Conservation (phyloP, 2,888 invertebrate species). For the Myopa testacea region DNA sequence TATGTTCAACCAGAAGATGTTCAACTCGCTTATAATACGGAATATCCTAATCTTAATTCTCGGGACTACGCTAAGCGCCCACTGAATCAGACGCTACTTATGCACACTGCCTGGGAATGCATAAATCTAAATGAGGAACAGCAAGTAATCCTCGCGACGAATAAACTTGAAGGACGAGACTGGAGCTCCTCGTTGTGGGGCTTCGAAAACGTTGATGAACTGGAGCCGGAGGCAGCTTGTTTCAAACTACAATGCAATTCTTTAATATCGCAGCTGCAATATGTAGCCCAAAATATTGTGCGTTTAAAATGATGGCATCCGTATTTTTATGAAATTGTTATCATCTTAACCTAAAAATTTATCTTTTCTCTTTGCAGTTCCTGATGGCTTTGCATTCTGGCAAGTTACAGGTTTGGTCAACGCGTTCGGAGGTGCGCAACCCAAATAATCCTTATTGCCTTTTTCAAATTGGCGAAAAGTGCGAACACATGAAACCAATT, state of each 20-base stretch:
- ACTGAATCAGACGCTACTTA: slow-evolving; percentile 57
- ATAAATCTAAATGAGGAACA: slow-evolving; percentile 55
- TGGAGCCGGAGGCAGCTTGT: slow-evolving; percentile 51
- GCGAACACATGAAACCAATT: slow-evolving; percentile 61
- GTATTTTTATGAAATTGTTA: background rate
- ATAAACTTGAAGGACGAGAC: slow-evolving; percentile 59
- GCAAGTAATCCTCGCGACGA: slow-evolving; percentile 59
- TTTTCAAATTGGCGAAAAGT: slow-evolving; percentile 60
- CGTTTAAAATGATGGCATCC: slow-evolving; percentile 39
- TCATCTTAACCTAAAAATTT: background rate
- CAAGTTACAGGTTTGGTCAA: slow-evolving; percentile 65
- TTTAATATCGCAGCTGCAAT: slow-evolving; percentile 60
- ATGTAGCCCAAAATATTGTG: slow-evolving; percentile 58
- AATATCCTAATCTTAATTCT: slow-evolving; percentile 67
- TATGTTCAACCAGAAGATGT: slow-evolving; percentile 61
- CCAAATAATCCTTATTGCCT: slow-evolving; percentile 58
- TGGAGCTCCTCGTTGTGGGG: slow-evolving; percentile 65
- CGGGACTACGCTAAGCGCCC: slow-evolving; percentile 62
- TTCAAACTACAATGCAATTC: slow-evolving; percentile 59
- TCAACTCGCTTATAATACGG: slow-evolving; percentile 56
- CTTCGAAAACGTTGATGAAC: slow-evolving; percentile 53
- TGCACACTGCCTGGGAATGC: slow-evolving; percentile 63
- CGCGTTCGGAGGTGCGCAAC: slow-evolving; percentile 59
- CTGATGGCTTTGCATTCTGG: slow-evolving; percentile 60
- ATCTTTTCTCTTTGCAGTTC: slow-evolving; percentile 49